Evolutionary conservation across 2,797 vertebrate genomes (phyloP).

Genomic region (Ciconia nigra): DNA sequence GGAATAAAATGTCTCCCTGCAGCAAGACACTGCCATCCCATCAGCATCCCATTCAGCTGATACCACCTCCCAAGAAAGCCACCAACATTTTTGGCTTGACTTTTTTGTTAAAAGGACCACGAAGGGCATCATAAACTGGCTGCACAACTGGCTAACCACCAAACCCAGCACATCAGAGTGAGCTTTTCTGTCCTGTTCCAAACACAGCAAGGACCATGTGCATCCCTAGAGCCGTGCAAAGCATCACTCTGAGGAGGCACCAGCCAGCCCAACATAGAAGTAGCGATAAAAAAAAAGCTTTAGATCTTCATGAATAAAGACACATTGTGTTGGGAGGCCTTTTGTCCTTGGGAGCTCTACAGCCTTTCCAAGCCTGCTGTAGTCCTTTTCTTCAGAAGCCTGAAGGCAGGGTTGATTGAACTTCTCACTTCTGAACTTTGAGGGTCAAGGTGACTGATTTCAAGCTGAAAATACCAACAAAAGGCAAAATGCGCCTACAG

Average conservation of each 20-base stretch:
- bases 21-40: neutral
- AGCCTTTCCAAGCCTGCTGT: neutral
- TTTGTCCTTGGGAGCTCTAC: neutral
- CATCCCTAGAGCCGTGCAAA: neutral
- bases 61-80: neutral
- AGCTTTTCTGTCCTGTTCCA: neutral
- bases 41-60: neutral
- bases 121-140: neutral
- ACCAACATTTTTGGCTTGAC: neutral
- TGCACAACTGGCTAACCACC: neutral
- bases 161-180: neutral
- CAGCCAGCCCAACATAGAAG: neutral
- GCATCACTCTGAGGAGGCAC: neutral
- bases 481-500: neutral
- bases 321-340: neutral
- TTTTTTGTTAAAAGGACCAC: neutral
- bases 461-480: neutral
- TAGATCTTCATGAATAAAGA: neutral
- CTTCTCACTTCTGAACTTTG: neutral
- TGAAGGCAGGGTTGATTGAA: neutral
- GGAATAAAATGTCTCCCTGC: neutral
- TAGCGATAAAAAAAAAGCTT: neutral
- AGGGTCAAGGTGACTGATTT: neutral
- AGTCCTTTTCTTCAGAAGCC: neutral
- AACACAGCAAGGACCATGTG: fast-evolving